Evolutionary conservation across 2,797 vertebrate species (phyloP).

Genomic region (Muraenolepis orangiensis): DNA sequence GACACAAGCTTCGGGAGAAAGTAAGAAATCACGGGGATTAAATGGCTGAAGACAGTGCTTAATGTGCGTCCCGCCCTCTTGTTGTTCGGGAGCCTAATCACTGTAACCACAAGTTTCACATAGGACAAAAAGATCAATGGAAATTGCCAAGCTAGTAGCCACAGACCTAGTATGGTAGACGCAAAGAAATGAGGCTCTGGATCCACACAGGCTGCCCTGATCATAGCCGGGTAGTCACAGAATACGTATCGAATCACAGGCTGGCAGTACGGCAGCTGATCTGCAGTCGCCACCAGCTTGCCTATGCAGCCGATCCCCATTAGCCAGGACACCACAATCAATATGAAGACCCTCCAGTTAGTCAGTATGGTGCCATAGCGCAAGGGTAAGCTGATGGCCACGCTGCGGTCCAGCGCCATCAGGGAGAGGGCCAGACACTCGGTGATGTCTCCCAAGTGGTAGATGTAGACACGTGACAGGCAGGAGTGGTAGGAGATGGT

Average conservation of each 20-base stretch:
- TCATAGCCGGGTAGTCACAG: conserved; percentile 29
- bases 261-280: conserved; percentile 38
- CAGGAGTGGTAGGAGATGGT: conserved; percentile 37
- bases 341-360: conserved; percentile 5
- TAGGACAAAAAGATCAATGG: conserved; percentile 33
- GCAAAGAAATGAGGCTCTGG: conserved; percentile 27
- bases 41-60: conserved; percentile 29
- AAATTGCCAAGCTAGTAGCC: conserved; percentile 3
- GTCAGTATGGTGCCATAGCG: conserved; percentile 42
- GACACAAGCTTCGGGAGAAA: conserved; percentile 19
- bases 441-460: conserved; percentile 29
- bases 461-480: conserved; percentile 23
- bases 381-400: conserved; percentile 36
- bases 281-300: not conserved
- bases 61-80: conserved; percentile 24
- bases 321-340: conserved; percentile 29
- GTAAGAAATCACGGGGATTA: conserved; percentile 28
- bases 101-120: conserved; percentile 23
- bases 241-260: conserved; percentile 35
- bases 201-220: conserved; percentile 40
- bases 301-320: not conserved
- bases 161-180: not conserved
- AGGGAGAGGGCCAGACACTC: conserved; percentile 25
- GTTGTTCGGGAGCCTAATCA: conserved; percentile 23
- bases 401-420: conserved; percentile 40